Evolutionary conservation across 2,888 invertebrate genomes (phyloP).

Genomic region (Seira musarum): DNA sequence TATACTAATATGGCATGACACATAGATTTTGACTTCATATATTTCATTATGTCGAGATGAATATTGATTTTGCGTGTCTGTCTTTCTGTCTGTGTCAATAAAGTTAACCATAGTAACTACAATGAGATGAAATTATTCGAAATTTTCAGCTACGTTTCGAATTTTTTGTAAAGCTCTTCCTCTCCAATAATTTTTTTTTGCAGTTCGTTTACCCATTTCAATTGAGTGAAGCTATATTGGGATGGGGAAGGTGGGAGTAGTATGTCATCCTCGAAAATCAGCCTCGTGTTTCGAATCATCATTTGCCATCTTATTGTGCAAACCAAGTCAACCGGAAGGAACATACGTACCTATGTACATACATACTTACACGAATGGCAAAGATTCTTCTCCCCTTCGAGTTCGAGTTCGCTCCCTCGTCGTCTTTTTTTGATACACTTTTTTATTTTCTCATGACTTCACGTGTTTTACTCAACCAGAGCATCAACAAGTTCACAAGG

Average conservation of each 20-base stretch:
- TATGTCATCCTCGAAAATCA: constrained; percentile 53
- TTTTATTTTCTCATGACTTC: constrained; percentile 28
- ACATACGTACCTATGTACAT: constrained; percentile 18
- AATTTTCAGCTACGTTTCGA: no score
- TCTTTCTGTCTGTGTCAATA: not conserved
- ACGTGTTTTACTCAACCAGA: constrained; percentile 14
- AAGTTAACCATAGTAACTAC: constrained; percentile 7
- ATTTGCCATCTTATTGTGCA: constrained; percentile 68
- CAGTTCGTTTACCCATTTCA: not conserved
- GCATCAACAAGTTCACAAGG: constrained; percentile 1
- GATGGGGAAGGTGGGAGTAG: not conserved
- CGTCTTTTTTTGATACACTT: no score
- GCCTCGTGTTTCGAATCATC: constrained; percentile 70
- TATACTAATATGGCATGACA: no score
- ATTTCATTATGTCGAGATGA: not conserved
- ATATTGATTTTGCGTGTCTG: not conserved
- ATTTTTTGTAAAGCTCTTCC: no score
- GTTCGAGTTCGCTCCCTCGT: not conserved
- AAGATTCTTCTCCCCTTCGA: constrained; percentile 29
- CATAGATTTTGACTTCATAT: not conserved
- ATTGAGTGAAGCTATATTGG: constrained; percentile 22
- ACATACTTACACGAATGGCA: no score
- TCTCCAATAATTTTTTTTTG: no score
- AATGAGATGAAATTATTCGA: not conserved
- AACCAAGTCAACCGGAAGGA: constrained; percentile 64